These are phyloP conservation scores for Euphydryas editha DNA, from an alignment of 2,888 invertebrate genomes.

Conservation along the genomic window DNA sequence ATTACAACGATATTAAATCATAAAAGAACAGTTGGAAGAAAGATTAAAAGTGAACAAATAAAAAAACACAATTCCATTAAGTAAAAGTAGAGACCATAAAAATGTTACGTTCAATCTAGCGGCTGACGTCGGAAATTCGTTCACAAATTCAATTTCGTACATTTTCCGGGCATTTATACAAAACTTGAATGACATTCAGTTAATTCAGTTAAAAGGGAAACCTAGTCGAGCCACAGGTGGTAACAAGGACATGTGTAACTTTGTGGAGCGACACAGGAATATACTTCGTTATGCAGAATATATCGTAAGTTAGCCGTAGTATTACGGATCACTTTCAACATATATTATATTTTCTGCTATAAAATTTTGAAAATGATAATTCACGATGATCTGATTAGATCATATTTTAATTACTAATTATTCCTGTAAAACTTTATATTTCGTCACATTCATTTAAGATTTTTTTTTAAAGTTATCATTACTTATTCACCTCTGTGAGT, in stretches of 20 bases:
- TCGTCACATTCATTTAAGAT: too few relatives aligned
- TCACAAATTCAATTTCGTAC: background rate
- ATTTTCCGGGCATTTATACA: background rate
- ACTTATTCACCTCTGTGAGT: too few relatives aligned
- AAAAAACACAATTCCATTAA: background rate
- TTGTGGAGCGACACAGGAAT: background rate
- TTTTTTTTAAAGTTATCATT: too few relatives aligned
- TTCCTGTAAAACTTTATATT: too few relatives aligned
- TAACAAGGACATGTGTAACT: background rate
- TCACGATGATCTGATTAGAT: too few relatives aligned
- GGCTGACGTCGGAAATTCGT: slow-evolving; percentile 1
- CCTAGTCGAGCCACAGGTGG: slow-evolving; percentile 7
- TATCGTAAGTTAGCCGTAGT: too few relatives aligned
- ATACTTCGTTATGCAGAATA: too few relatives aligned
- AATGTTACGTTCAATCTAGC: slow-evolving; percentile 7
- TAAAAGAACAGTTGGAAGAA: background rate
- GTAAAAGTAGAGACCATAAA: background rate
- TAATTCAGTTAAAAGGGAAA: slow-evolving; percentile 7
- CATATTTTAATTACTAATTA: too few relatives aligned
- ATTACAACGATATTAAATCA: background rate
- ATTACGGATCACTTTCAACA: too few relatives aligned
- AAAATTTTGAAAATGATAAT: too few relatives aligned
- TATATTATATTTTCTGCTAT: too few relatives aligned
- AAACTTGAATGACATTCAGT: background rate
- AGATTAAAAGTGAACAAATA: background rate